Percentiles rank a stretch among this genome's conserved stretches.
Evolutionary conservation across 2,797 vertebrate species (phyloP).

Genomic region (Otus scops): DNA sequence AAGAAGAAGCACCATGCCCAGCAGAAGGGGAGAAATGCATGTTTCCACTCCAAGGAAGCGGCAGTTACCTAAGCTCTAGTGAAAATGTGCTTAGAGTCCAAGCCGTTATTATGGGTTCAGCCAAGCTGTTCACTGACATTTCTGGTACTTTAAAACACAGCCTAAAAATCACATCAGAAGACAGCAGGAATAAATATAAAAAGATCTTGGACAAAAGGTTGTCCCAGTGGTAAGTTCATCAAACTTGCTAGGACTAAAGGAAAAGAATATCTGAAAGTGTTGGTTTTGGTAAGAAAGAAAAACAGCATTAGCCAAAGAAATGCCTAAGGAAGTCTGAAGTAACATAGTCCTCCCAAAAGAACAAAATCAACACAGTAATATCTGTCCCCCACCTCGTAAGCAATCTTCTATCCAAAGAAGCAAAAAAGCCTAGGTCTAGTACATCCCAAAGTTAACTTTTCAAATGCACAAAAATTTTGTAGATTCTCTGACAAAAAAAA

Average conservation of each 20-base stretch:
- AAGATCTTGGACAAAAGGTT: background rate
- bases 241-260: background rate
- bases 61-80: background rate
- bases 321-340: background rate
- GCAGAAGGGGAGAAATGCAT: background rate
- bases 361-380: background rate
- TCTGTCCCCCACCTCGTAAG: accelerated
- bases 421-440: background rate
- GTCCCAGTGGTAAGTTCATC: background rate
- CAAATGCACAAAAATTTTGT: background rate
- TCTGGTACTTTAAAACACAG: background rate
- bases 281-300: background rate
- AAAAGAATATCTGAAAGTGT: background rate
- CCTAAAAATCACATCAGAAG: background rate
- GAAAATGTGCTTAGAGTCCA: background rate
- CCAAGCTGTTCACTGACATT: background rate
- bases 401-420: background rate
- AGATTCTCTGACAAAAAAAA: background rate
- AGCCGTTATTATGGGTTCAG: background rate
- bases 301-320: background rate
- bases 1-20: accelerated
- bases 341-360: background rate
- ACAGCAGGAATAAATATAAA: background rate
- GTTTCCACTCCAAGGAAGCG: background rate
- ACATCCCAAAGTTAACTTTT: background rate